Evolutionary conservation across 1,140 invertebrate species (phyloP).

Genomic region (Atopsyche davidsoni): DNA sequence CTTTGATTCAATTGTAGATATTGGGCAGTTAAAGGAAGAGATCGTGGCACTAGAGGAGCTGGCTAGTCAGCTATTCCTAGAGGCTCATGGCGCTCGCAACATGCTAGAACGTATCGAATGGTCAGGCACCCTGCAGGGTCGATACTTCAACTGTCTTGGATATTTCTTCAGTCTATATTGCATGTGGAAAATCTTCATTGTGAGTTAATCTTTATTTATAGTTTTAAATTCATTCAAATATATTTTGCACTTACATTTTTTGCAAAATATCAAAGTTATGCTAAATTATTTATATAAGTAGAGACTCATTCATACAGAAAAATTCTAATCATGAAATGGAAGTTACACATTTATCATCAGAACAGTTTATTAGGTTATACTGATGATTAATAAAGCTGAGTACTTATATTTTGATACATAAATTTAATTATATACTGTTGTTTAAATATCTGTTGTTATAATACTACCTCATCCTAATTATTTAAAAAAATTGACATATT

Average conservation of each 20-base stretch:
- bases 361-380: too few species aligned
- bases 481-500: too few species aligned
- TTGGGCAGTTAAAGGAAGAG: slow-evolving; percentile 79
- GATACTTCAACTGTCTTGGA: slow-evolving; percentile 98
- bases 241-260: slow-evolving; percentile 3
- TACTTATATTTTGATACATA: too few species aligned
- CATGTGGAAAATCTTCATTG: slow-evolving; percentile 99
- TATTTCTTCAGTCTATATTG: slow-evolving; percentile 99
- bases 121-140: slow-evolving; percentile 95
- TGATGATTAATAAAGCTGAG: too few species aligned
- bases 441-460: neutral
- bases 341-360: neutral
- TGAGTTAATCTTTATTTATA: slow-evolving; percentile 48
- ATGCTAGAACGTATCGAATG: slow-evolving; percentile 91
- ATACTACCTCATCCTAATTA: too few species aligned
- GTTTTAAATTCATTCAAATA: slow-evolving; percentile 3
- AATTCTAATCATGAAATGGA: neutral
- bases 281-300: neutral
- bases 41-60: slow-evolving; percentile 85
- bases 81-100: slow-evolving; percentile 89
- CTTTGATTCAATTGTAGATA: slow-evolving; percentile 58
- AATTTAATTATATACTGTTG: too few species aligned
- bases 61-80: slow-evolving; percentile 89
- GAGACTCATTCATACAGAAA: neutral
- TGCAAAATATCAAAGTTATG: slow-evolving; percentile 13